Conservation (phyloP, 2,888 invertebrate species). For the Tetranychus piercei region DNA sequence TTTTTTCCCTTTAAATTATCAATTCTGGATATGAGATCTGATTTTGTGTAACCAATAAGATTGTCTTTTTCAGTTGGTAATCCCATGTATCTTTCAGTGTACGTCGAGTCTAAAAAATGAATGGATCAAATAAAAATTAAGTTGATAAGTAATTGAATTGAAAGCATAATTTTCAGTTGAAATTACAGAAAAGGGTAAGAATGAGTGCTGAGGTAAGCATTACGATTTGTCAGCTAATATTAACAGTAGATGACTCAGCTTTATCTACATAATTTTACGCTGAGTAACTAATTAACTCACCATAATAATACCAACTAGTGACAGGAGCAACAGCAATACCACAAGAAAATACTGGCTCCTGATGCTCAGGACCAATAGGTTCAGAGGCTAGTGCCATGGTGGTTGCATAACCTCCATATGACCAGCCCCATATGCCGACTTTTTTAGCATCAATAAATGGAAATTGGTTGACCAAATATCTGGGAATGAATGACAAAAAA, state of each 20-base stretch:
- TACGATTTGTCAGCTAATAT: not conserved
- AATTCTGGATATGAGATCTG: constrained; percentile 54
- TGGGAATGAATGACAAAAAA: constrained; percentile 6
- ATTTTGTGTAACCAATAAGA: constrained; percentile 58
- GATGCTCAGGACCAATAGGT: constrained; percentile 29
- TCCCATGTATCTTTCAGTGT: constrained; percentile 89
- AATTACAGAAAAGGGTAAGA: not conserved
- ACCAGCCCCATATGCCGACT: constrained; percentile 89
- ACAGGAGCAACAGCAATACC: constrained; percentile 88
- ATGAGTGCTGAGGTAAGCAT: too few species aligned
- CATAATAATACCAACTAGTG: constrained; percentile 85
- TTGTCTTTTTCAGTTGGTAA: constrained; percentile 71
- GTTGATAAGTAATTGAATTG: not conserved
- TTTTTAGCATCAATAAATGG: constrained; percentile 72
- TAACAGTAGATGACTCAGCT: not conserved
- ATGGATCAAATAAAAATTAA: too few species aligned
- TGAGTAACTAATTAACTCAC: constrained; percentile 39
- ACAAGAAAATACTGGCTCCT: constrained; percentile 67
- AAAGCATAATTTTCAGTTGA: too few species aligned
- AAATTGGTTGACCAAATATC: constrained; percentile 59
- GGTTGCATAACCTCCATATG: constrained; percentile 79
- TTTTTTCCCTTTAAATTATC: constrained; percentile 69
- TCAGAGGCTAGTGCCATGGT: constrained; percentile 66
- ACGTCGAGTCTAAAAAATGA: constrained; percentile 58
- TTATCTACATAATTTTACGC: not conserved